Conservation (phyloP, 2,797 vertebrate species). For the Gobio occitaniae region DNA sequence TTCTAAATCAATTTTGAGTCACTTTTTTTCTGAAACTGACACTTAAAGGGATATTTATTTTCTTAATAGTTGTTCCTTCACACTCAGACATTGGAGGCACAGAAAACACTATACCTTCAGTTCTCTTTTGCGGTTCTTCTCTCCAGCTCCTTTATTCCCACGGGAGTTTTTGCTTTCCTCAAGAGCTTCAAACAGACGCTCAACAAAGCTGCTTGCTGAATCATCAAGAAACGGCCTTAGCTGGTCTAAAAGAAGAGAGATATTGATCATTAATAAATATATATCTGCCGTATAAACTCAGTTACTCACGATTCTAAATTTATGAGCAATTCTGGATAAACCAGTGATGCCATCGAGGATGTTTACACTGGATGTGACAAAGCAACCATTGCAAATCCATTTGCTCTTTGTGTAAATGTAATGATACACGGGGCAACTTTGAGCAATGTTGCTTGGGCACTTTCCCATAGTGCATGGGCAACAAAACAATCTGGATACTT, state of each 20-base stretch:
- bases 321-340: not conserved
- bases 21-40: too few species aligned
- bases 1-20: too few species aligned
- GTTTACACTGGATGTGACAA: not conserved
- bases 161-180: conserved; percentile 92
- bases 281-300: not conserved
- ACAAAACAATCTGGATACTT: too few species aligned
- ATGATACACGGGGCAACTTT: too few species aligned
- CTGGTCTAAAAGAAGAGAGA: conserved; percentile 83
- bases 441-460: too few species aligned
- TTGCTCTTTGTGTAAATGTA: not conserved
- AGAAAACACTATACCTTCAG: conserved; percentile 84
- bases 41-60: not conserved
- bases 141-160: conserved; percentile 89
- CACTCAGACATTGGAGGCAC: not conserved
- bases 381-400: not conserved
- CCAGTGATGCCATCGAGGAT: too few species aligned
- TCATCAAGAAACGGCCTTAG: conserved; percentile 95
- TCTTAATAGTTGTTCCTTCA: not conserved
- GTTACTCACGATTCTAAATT: not conserved
- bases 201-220: conserved; percentile 93
- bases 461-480: too few species aligned
- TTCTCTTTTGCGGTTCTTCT: conserved; percentile 92
- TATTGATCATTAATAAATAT: not conserved
- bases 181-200: conserved; percentile 94